phyloP scores from a whole-genome alignment of 2,113 vertebrate species.

The Thalassarche chlororhynchos region DNA sequence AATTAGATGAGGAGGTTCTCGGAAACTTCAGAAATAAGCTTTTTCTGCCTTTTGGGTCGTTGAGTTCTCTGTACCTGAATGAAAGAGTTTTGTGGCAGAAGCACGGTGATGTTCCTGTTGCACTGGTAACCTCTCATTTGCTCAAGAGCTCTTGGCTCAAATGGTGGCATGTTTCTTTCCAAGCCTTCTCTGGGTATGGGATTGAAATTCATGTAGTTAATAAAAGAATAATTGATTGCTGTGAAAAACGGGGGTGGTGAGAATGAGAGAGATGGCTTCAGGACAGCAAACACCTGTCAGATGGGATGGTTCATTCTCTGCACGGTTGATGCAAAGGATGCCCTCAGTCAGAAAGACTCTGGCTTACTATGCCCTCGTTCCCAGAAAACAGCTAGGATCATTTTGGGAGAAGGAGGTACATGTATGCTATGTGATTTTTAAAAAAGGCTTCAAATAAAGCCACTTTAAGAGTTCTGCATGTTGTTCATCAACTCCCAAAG shows the following conservation, averaged over 20 bases:
- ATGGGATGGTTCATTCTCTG: background rate
- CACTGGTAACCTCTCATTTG: background rate
- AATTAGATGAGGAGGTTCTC: background rate
- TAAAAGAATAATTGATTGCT: background rate
- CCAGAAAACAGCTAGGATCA: background rate
- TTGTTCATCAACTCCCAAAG: background rate
- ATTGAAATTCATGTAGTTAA: background rate
- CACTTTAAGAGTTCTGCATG: background rate
- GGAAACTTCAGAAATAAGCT: background rate
- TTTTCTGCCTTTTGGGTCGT: background rate
- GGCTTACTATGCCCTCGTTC: background rate
- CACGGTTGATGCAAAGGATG: background rate
- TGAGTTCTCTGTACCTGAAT: background rate
- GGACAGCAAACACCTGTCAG: background rate
- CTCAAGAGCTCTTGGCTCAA: background rate
- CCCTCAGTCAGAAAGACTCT: background rate
- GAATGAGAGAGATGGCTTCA: background rate
- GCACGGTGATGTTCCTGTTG: background rate
- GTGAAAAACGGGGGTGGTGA: background rate
- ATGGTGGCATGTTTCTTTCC: background rate
- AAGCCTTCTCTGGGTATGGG: background rate
- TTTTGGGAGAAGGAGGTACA: background rate
- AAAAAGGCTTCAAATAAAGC: background rate
- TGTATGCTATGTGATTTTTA: background rate
- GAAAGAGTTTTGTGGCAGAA: background rate